phyloP scores from a whole-genome alignment of 2,888 invertebrate genomes.

The Plebejus anna region DNA sequence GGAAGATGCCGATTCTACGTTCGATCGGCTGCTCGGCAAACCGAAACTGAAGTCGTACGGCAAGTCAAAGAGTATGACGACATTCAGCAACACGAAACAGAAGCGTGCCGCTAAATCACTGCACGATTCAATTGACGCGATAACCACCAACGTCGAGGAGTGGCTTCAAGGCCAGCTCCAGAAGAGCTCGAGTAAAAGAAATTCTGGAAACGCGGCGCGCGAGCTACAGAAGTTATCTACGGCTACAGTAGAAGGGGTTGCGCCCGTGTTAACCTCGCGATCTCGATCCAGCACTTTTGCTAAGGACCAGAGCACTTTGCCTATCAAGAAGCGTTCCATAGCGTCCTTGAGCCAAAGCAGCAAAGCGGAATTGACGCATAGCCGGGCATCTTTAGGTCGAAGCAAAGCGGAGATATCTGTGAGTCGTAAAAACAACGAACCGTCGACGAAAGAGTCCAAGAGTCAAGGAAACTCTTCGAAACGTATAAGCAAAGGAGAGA shows the following conservation, averaged over 20 bases:
- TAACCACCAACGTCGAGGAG: slow-evolving; percentile 50
- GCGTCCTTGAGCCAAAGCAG: background rate
- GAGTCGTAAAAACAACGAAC: background rate
- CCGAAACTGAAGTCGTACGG: slow-evolving; percentile 52
- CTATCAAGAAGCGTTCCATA: slow-evolving; percentile 62
- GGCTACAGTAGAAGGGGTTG: slow-evolving; percentile 49
- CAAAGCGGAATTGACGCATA: slow-evolving; percentile 15
- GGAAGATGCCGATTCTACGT: slow-evolving; percentile 44
- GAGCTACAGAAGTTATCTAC: slow-evolving; percentile 54
- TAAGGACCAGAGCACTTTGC: slow-evolving; percentile 42
- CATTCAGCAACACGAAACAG: slow-evolving; percentile 41
- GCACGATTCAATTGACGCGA: slow-evolving; percentile 46
- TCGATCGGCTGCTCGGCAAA: slow-evolving; percentile 55
- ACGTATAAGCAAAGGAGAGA: background rate
- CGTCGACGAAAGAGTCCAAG: background rate
- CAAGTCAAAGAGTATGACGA: slow-evolving; percentile 54
- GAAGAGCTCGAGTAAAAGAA: slow-evolving; percentile 37
- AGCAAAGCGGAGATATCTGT: background rate
- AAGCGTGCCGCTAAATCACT: slow-evolving; percentile 45
- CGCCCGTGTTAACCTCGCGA: slow-evolving; percentile 44
- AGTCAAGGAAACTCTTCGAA: background rate
- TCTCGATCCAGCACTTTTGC: slow-evolving; percentile 41
- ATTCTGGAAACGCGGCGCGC: slow-evolving; percentile 36
- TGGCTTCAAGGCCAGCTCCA: slow-evolving; percentile 56
- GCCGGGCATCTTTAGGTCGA: background rate